These are phyloP conservation scores for Caenorhabditis virilis DNA, from an alignment of 2,888 invertebrate genomes.

Conservation along the genomic window DNA sequence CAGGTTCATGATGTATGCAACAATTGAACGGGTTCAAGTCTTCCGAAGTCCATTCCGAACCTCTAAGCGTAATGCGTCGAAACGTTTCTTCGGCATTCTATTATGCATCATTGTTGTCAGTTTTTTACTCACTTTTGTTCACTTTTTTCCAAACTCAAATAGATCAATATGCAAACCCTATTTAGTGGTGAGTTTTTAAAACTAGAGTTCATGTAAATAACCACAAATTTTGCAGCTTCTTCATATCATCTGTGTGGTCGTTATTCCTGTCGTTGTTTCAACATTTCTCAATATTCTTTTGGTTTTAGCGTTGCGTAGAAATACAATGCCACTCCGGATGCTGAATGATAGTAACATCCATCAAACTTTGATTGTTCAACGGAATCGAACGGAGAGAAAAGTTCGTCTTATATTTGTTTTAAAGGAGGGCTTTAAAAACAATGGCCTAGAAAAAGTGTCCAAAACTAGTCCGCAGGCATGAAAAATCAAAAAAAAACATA, in stretches of 20 bases:
- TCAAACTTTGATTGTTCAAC: constrained; percentile 25
- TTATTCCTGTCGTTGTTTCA: constrained; percentile 46
- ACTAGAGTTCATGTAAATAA: no score
- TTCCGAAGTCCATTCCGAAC: constrained; percentile 44
- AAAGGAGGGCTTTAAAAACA: not conserved
- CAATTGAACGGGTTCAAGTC: constrained; percentile 55
- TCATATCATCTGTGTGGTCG: constrained; percentile 42
- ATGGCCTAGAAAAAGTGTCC: no score
- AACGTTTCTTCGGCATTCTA: constrained; percentile 40
- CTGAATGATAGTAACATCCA: constrained; percentile 33
- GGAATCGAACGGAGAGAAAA: constrained; percentile 31
- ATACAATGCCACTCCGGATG: constrained; percentile 39
- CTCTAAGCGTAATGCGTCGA: constrained; percentile 31
- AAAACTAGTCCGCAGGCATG: no score
- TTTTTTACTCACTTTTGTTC: constrained; percentile 38
- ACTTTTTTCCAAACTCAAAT: constrained; percentile 33
- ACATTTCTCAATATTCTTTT: constrained; percentile 41
- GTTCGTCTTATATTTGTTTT: constrained; percentile 1
- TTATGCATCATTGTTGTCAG: constrained; percentile 32
- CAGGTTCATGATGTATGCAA: constrained; percentile 53
- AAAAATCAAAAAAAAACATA: no score
- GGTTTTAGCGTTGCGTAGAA: constrained; percentile 45
- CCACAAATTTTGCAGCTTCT: constrained; percentile 37
- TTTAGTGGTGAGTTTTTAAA: no score
- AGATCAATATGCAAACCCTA: no score